These are phyloP conservation scores for Drosophila fuyamai DNA, from an alignment of 1,140 invertebrate species.

Conservation along the genomic window DNA sequence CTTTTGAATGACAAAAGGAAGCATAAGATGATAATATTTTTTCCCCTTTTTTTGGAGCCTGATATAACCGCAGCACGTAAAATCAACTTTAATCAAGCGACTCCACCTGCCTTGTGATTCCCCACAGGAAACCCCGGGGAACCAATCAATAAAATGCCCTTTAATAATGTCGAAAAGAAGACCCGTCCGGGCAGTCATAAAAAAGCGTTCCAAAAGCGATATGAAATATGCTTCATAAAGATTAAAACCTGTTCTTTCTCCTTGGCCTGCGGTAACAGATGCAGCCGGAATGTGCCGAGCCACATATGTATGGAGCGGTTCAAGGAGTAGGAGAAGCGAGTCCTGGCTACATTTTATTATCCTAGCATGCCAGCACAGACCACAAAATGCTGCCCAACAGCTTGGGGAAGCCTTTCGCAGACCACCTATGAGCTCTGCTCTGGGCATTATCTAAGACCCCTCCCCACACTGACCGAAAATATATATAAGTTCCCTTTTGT, in stretches of 20 bases:
- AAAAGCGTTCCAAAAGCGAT: slow-evolving; percentile 50
- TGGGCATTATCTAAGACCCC: slow-evolving; percentile 11
- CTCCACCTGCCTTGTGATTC: slow-evolving; percentile 19
- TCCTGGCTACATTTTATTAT: slow-evolving; percentile 47
- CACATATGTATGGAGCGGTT: slow-evolving; percentile 26
- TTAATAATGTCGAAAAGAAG: slow-evolving; percentile 48
- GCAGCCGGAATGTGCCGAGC: slow-evolving; percentile 28
- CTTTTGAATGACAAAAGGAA: slow-evolving; percentile 22
- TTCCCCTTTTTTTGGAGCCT: background rate
- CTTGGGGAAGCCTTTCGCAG: slow-evolving; percentile 36
- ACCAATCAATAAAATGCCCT: slow-evolving; percentile 54
- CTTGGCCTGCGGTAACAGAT: slow-evolving; percentile 25
- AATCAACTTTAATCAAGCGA: slow-evolving; percentile 42
- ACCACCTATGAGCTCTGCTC: slow-evolving; percentile 33
- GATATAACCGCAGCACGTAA: slow-evolving; percentile 31
- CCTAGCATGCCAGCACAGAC: slow-evolving; percentile 42
- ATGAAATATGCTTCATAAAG: slow-evolving; percentile 60
- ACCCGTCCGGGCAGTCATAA: slow-evolving; percentile 47
- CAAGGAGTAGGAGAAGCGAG: background rate
- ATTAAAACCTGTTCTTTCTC: slow-evolving; percentile 38
- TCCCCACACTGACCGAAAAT: slow-evolving; percentile 1
- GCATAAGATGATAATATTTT: background rate
- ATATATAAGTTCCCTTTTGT: too few relatives aligned
- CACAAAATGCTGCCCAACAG: slow-evolving; percentile 47
- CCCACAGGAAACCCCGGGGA: slow-evolving; percentile 23